Evolutionary conservation across 2,113 vertebrate species (phyloP).

Genomic region (Scopus umbretta): DNA sequence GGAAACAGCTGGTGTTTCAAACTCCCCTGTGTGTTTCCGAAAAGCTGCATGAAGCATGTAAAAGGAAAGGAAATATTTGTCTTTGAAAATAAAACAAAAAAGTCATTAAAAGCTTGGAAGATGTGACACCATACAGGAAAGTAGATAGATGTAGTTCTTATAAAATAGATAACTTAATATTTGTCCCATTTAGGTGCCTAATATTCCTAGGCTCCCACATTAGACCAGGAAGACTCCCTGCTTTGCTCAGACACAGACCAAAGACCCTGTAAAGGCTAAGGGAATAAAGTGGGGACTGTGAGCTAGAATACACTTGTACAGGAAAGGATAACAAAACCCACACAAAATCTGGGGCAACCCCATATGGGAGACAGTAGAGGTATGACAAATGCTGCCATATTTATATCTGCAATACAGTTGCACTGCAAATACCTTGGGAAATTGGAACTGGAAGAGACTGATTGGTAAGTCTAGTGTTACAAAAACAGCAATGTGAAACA

Average conservation of each 20-base stretch:
- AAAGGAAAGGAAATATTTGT: slow-evolving; percentile 43
- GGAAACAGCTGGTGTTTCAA: slow-evolving; percentile 34
- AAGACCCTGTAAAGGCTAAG: background rate
- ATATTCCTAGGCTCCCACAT: background rate
- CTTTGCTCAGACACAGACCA: background rate
- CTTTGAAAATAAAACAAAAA: background rate
- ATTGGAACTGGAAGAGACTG: background rate
- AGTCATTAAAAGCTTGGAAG: background rate
- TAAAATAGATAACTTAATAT: background rate
- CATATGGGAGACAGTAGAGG: background rate
- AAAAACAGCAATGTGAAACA: background rate
- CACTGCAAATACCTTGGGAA: background rate
- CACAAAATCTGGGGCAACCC: background rate
- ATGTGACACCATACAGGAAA: background rate
- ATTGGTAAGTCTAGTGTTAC: background rate
- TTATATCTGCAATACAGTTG: background rate
- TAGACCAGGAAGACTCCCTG: background rate
- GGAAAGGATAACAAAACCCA: background rate
- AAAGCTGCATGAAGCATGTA: background rate
- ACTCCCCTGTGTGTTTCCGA: background rate
- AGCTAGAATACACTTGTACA: background rate
- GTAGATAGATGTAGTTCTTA: background rate
- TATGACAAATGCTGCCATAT: background rate
- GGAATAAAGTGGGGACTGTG: background rate
- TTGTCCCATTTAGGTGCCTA: background rate